Evolutionary conservation across 2,113 vertebrate species (phyloP), one percentile per base, ranked within the genome.

Genomic region (Cacatua alba): DNA sequence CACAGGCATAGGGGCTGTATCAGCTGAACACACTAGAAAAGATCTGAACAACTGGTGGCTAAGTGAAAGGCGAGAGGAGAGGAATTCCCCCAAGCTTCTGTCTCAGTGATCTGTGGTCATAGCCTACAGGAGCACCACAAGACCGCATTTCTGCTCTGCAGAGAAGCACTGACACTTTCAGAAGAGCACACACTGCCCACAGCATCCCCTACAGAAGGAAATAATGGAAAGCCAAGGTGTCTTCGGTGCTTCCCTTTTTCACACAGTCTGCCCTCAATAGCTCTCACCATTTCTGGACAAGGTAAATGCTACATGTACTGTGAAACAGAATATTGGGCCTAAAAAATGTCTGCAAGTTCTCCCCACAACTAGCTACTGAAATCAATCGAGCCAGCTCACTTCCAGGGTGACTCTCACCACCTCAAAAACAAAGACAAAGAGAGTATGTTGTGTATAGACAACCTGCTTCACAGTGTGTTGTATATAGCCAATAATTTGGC

Each of bases 51-150:
- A 10, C 0, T 20, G 29, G 16, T 6, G 2, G 21, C 25, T 21
- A 53, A 74, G 12, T 21, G 20, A 77, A 80, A 59, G 41, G 10
- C 62, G 9, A 9, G 26, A 89, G 33, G 7, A 77, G 17, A 82
- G 25, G 31, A 89, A 57, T 59, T 74, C 12, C 20, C 23, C 43
- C 21, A 91, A 76, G 17, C 9, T 25, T 55, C 33, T n/a, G 18
- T 13, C 4, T 52, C 67, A 35, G 59, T 46, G 68, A 62, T 8
- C 29, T 52, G 12, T 0, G 0, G 26, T 37, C n/a, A 26, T 2
- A 53, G 24, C 15, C n/a, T 52, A 55, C 9, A 39, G 31, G 8
- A 86, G 35, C 8, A 65, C 9, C 11, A 35, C 29, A 71, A 63
- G n/a, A 8, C 6, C 2, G 2, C 16, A 7, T 11, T 80, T 41